Evolutionary conservation across 2,113 vertebrate species (phyloP).

Genomic region (Benitochromis conjunctus): DNA sequence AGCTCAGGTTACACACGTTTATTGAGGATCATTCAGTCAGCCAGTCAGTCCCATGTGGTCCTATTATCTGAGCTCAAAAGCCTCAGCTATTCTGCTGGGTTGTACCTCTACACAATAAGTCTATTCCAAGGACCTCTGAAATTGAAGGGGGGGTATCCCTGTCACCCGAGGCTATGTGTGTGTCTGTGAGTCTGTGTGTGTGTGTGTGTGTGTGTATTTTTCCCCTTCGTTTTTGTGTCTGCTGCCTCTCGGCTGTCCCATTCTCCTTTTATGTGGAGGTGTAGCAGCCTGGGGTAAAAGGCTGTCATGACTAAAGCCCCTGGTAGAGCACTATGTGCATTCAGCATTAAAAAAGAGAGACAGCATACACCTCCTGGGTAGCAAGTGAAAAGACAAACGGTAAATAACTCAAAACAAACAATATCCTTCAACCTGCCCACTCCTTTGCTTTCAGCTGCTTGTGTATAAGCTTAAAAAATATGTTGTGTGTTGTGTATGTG

Average conservation of each 20-base stretch:
- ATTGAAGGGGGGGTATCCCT: conserved; percentile 1
- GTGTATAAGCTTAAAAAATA: neutral
- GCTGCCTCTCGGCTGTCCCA: neutral
- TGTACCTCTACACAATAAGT: conserved; percentile 45
- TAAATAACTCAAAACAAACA: neutral
- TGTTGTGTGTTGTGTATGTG: conserved; percentile 3
- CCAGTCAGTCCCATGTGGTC: conserved; percentile 59
- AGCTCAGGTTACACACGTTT: conserved; percentile 59
- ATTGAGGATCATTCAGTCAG: conserved; percentile 11
- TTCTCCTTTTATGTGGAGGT: conserved; percentile 18
- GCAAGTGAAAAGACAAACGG: conserved; percentile 1
- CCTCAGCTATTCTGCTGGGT: conserved; percentile 4
- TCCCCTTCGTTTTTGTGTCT: conserved; percentile 12
- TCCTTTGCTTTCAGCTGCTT: neutral
- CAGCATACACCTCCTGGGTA: neutral
- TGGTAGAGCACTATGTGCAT: neutral
- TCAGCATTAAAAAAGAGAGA: conserved; percentile 11
- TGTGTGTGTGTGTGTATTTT: neutral
- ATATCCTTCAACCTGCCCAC: neutral
- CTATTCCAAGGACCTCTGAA: conserved; percentile 45
- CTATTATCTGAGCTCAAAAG: conserved; percentile 55
- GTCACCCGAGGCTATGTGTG: conserved; percentile 45
- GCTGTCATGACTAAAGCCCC: neutral
- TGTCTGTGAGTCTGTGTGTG: neutral
- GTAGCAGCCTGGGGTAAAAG: conserved; percentile 1